A percentile compares a stretch with the other conserved stretches of the same genome.
Conservation (phyloP, 2,113 vertebrate species). For the Ibidorhyncha struthersii region DNA sequence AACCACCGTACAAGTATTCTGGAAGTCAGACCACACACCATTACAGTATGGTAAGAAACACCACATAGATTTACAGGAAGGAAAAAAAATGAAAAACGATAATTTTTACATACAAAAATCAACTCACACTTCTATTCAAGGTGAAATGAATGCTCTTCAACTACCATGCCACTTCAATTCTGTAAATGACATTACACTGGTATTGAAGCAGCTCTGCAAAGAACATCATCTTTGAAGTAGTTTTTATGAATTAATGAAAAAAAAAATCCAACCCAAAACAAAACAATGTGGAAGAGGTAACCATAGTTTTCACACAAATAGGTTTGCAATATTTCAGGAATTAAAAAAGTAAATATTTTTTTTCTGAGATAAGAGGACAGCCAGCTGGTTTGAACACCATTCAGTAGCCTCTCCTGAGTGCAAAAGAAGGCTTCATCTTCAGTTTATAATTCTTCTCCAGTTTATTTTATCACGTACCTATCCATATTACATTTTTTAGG, state of each 20-base stretch:
- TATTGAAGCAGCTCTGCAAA: neutral
- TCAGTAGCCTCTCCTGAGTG: neutral
- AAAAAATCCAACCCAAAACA: neutral
- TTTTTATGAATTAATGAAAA: neutral
- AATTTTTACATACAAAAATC: neutral
- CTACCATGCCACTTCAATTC: neutral
- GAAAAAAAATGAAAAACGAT: neutral
- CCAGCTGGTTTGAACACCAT: neutral
- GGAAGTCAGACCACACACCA: neutral
- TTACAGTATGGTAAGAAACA: neutral
- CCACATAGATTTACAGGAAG: neutral
- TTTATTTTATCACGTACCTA: neutral
- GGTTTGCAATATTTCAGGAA: neutral
- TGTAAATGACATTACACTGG: accelerated
- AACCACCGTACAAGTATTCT: neutral
- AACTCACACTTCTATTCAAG: neutral
- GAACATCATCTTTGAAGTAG: neutral
- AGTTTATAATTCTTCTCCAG: neutral
- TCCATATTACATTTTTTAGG: neutral
- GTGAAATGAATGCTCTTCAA: neutral
- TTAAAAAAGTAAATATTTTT: neutral
- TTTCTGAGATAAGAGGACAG: neutral
- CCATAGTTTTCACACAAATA: neutral
- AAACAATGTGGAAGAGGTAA: neutral
- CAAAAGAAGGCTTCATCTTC: neutral